Percentiles rank a stretch among this genome's conserved stretches.
Conservation (phyloP, 2,888 invertebrate species). For the Synergus laeviventris region DNA sequence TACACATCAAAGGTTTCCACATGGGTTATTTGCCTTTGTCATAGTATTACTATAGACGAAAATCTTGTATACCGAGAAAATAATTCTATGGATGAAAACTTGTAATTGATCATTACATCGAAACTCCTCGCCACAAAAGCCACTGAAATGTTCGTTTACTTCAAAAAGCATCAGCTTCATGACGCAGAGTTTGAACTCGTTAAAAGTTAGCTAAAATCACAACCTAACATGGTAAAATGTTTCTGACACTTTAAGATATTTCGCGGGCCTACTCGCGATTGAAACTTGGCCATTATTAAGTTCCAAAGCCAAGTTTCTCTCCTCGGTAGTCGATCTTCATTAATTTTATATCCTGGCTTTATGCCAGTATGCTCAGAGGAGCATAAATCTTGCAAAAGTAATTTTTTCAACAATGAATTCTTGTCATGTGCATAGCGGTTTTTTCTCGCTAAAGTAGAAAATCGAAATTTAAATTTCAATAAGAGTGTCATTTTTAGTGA, state of each 20-base stretch:
- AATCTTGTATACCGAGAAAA: not conserved
- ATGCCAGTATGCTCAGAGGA: conserved; percentile 12
- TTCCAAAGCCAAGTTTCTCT: conserved; percentile 16
- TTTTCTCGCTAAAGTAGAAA: not conserved
- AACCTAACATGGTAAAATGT: not conserved
- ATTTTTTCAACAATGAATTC: conserved; percentile 32
- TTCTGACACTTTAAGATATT: not conserved
- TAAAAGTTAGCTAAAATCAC: not conserved
- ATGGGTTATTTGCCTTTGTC: not conserved
- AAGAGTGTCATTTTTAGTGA: not conserved
- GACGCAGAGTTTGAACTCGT: not conserved
- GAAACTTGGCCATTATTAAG: conserved; percentile 34
- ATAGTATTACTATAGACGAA: not conserved
- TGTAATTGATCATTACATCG: not conserved
- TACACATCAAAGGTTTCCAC: not conserved
- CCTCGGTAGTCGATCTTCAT: conserved; percentile 29
- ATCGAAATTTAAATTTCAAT: conserved; percentile 31
- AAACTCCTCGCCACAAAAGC: not conserved
- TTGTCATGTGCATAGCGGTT: not conserved
- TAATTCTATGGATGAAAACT: not conserved
- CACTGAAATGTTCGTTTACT: not conserved
- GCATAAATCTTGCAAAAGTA: conserved; percentile 23
- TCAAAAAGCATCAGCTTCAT: not conserved
- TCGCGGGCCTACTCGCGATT: not conserved
- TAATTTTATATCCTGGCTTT: conserved; percentile 37